Conservation (phyloP, 2,888 invertebrate genomes). For the Trachelus tabidus region DNA sequence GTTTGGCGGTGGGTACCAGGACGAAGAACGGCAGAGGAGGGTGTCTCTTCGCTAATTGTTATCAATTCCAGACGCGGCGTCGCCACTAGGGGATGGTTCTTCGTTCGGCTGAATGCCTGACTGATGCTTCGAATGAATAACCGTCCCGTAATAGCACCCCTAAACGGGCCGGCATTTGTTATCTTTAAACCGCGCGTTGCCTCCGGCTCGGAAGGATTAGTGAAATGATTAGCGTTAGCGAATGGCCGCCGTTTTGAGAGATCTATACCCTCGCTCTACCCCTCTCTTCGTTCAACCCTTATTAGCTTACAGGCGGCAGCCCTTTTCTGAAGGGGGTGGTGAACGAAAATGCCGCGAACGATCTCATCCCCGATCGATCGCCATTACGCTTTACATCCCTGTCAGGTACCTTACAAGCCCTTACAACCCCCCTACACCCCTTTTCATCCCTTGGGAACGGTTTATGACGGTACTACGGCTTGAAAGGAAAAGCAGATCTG, state of each 20-base stretch:
- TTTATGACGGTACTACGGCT: too few relatives aligned
- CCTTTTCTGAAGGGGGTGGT: neutral
- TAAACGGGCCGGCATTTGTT: slow-evolving; percentile 54
- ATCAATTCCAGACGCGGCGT: slow-evolving; percentile 31
- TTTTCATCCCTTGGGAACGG: too few relatives aligned
- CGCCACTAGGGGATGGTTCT: neutral
- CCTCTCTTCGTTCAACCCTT: neutral
- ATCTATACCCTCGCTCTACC: too few relatives aligned
- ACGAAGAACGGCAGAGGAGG: too few relatives aligned
- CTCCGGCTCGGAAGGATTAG: slow-evolving; percentile 27
- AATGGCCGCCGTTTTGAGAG: slow-evolving; percentile 30
- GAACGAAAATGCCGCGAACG: too few relatives aligned
- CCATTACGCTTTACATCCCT: too few relatives aligned
- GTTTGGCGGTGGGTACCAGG: too few relatives aligned
- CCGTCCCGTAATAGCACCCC: slow-evolving; percentile 45
- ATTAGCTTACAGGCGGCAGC: slow-evolving; percentile 15
- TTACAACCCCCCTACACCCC: too few relatives aligned
- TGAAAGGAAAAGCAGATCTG: too few relatives aligned
- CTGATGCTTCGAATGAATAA: slow-evolving; percentile 40
- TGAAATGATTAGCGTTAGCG: slow-evolving; percentile 48
- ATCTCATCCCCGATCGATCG: too few relatives aligned
- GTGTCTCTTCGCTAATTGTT: slow-evolving; percentile 8
- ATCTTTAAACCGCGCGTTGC: slow-evolving; percentile 47
- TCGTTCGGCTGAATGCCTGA: neutral
- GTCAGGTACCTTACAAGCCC: too few relatives aligned